phyloP scores from a whole-genome alignment of 2,797 vertebrate genomes.

The Centroberyx gerrardi region DNA sequence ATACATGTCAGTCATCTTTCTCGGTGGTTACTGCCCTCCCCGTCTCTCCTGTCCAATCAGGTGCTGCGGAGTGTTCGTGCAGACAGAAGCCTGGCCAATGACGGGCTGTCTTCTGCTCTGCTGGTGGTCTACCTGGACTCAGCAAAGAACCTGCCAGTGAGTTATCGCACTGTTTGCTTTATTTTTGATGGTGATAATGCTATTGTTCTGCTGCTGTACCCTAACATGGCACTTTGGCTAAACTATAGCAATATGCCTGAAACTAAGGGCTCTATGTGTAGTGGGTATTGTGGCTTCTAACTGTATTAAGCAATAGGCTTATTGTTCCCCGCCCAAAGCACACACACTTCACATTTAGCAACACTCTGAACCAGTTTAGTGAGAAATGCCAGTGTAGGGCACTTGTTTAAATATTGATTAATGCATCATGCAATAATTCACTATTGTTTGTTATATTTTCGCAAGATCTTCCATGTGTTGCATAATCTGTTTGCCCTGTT shows the following conservation, averaged over 20 bases:
- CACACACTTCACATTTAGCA: background rate
- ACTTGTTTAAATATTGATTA: conserved; percentile 51
- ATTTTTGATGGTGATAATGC: background rate
- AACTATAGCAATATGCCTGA: conserved; percentile 8
- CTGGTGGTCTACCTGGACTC: conserved; percentile 96
- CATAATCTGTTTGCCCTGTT: conserved; percentile 2
- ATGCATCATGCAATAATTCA: conserved; percentile 17
- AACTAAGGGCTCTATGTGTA: background rate
- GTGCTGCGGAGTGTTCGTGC: conserved; percentile 91
- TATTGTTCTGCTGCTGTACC: conserved; percentile 4
- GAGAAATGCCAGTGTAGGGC: conserved; percentile 13
- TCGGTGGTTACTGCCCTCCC: background rate
- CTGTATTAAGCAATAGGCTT: conserved; percentile 1
- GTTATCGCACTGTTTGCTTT: conserved; percentile 58
- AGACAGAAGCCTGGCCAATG: conserved; percentile 91
- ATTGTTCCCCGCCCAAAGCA: conserved; percentile 26
- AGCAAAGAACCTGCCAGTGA: conserved; percentile 96
- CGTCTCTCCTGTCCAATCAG: conserved; percentile 75
- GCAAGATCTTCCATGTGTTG: background rate
- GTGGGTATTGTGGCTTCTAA: background rate
- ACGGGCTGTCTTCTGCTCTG: conserved; percentile 94
- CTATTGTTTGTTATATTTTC: conserved; percentile 17
- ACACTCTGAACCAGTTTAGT: conserved; percentile 44
- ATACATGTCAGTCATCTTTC: background rate
- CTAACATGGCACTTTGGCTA: background rate